A percentile compares a stretch with the other conserved stretches of the same genome.
phyloP scores from a whole-genome alignment of 1,140 invertebrate genomes.

The Chymomyza costata region DNA sequence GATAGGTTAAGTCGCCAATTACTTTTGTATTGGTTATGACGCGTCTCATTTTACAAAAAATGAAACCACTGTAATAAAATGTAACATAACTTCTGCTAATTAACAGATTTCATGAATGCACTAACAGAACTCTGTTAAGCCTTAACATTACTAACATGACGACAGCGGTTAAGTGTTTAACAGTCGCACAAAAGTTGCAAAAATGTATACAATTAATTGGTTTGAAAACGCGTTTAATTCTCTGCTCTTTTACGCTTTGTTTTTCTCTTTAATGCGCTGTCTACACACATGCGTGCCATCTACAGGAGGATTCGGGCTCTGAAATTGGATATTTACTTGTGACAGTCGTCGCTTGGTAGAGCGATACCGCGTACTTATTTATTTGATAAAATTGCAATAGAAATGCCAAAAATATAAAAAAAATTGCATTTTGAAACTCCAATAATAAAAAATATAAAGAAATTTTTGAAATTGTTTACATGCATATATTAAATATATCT shows the following conservation, averaged over 20 bases:
- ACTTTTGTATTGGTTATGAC: too few relatives aligned
- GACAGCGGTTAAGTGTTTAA: slow-evolving; percentile 11
- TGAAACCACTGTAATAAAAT: too few relatives aligned
- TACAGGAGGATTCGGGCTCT: slow-evolving; percentile 73
- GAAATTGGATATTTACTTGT: slow-evolving; percentile 78
- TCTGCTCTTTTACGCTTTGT: slow-evolving; percentile 59
- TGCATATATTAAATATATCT: too few relatives aligned
- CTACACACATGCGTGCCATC: slow-evolving; percentile 23
- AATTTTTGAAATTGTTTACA: slow-evolving; percentile 37
- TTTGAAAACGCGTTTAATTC: slow-evolving; percentile 53
- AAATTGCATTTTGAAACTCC: slow-evolving; percentile 38
- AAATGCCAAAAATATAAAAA: slow-evolving; percentile 40
- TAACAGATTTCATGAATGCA: slow-evolving; percentile 27
- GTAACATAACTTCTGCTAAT: too few relatives aligned
- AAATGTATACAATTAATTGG: slow-evolving; percentile 69
- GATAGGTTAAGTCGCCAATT: too few relatives aligned
- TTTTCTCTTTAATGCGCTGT: slow-evolving; percentile 22
- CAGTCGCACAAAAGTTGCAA: slow-evolving; percentile 6
- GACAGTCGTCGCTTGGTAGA: slow-evolving; percentile 78
- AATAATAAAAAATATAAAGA: slow-evolving; percentile 14
- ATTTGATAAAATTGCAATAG: slow-evolving; percentile 36
- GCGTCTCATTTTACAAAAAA: too few relatives aligned
- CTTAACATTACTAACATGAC: slow-evolving; percentile 31
- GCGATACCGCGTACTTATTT: not conserved
- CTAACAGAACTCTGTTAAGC: slow-evolving; percentile 35